Evolutionary conservation across 2,888 invertebrate genomes (phyloP), one percentile per base, ranked within the genome.

Genomic region (Amaurobius ferox): DNA sequence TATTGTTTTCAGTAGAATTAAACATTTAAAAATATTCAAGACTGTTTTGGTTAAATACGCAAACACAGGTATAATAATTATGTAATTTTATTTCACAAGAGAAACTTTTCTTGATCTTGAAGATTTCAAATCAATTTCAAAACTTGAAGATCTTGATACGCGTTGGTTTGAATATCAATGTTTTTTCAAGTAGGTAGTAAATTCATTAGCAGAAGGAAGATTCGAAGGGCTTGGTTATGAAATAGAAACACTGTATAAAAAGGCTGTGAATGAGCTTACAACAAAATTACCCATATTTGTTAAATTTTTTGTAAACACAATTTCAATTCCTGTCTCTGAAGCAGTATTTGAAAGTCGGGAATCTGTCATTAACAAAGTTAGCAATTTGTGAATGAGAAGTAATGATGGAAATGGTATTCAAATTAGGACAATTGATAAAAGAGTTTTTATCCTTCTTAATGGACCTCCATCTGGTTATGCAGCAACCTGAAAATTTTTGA

Each of bases 361-460:
- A 11, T 62, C 62, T 19, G 62, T 62, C 13, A 26, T 62, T 19
- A 26, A 62, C 9, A 62, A 62, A n/a, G n/a, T n/a, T n/a, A n/a
- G n/a, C n/a, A n/a, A n/a, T n/a, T n/a, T n/a, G n/a, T n/a, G n/a
- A n/a, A 62, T 62, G 23, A 62, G 62, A 62, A 13, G 62, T 62
- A 62, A 7, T 13, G 62, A 62, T 23, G 62, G 62, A 7, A 23
- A 62, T 62, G 44, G 16, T 44, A 44, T 16, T 44, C 44, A 44
- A 44, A 44, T n/a, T n/a, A 44, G 62, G n/a, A 62, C 62, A 13
- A 23, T 62, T 62, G 29, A 62, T 62, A 62, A 62, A 44, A 44
- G 44, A 13, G 44, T 11, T 6, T n/a, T n/a, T n/a, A n/a, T n/a
- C n/a, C n/a, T n/a, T n/a, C n/a, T n/a, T n/a, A n/a, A n/a, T n/a